Conservation (phyloP, 37 sponge, comb jelly and placozoan species). For the Beroe forskalii region DNA sequence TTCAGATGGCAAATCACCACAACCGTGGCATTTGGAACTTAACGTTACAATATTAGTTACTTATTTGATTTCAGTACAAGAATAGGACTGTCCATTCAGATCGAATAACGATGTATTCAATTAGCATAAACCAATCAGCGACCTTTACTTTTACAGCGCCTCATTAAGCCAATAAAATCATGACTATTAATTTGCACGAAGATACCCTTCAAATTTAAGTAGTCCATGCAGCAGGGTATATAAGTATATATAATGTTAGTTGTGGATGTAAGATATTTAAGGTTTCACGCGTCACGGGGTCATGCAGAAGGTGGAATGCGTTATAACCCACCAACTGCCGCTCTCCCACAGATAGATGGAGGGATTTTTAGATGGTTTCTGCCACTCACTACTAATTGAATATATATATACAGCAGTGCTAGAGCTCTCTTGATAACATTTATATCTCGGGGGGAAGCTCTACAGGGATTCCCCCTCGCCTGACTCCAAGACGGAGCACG, state of each 20-base stretch:
- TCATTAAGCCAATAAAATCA: too few species aligned
- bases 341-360: neutral
- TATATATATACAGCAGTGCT: neutral
- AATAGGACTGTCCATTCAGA: too few species aligned
- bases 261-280: neutral
- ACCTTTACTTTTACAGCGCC: too few species aligned
- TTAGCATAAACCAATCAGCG: too few species aligned
- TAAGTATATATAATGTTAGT: neutral
- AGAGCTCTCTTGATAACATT: neutral
- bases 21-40: too few species aligned
- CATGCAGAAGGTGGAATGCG: neutral
- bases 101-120: too few species aligned
- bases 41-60: too few species aligned
- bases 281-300: neutral
- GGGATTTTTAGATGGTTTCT: slow-evolving; percentile 57
- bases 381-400: slow-evolving; percentile 15
- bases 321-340: neutral
- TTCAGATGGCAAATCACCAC: too few species aligned
- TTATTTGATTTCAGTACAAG: too few species aligned
- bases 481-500: too few species aligned
- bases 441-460: neutral
- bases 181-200: neutral
- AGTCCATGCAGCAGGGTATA: too few species aligned
- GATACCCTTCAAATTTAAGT: neutral
- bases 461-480: neutral